Evolutionary conservation across 2,113 vertebrate species (phyloP), one percentile per base, ranked within the genome.

Genomic region (Proteles cristata): DNA sequence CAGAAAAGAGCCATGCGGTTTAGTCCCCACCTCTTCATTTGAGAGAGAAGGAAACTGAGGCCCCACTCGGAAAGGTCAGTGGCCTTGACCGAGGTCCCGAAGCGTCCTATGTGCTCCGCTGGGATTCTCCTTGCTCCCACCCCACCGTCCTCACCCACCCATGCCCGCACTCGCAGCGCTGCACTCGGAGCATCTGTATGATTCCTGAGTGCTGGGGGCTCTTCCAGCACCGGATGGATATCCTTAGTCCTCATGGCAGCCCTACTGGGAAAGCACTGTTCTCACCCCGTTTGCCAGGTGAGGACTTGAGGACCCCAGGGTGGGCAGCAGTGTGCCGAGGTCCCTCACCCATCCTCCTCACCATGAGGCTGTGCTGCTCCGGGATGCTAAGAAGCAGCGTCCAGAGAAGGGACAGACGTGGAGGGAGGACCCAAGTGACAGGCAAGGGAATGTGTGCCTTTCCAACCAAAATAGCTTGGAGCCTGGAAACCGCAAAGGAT

Each of bases 1-100:
- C 90, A 97, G 92, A 77, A 92, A 90, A 90, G 93, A 71, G 90
- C 74, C 76, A 5, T 97, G 90, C 96, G 94, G 95, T 96, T 97
- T 87, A 86, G 93, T 91, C 82, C 93, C 83, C 53, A 0, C 94
- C 73, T 50, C 83, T 88, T 97, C 68, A 35, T 91, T 81, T 69
- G 79, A 87, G 91, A 68, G 83, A 65, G 61, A 53, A 89, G 83
- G 82, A 97, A 89, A 68, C 92, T 9, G 7, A 89, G 93, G 93
- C 77, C 79, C 93, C 71, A 31, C 66, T 66, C 28, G 7, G 16
- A 68, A 84, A 83, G 85, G 81, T 28, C 94, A 31, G 1, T 15
- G 33, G 61, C 68, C 86, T 45, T 43, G 10, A 31, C 77, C 1
- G 10, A 85, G 65, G 71, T 91, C n/a, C 5, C 2, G 1, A 43